A percentile compares a stretch with the other conserved stretches of the same genome.
Evolutionary conservation across 2,797 vertebrate species (phyloP).

Genomic region (Chiroxiphia lanceolata): DNA sequence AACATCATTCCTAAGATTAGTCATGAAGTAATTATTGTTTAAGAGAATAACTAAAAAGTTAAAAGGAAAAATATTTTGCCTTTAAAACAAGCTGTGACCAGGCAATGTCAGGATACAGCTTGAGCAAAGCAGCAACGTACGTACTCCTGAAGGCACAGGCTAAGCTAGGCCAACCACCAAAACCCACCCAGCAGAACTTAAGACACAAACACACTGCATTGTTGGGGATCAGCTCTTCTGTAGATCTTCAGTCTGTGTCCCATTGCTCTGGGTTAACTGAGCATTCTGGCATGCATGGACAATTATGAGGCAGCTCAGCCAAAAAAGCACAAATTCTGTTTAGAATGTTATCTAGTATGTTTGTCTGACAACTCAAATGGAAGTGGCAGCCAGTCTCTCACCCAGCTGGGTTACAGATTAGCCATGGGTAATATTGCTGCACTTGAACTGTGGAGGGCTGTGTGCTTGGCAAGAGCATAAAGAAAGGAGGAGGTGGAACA

Average conservation of each 20-base stretch:
- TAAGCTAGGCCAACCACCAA: neutral
- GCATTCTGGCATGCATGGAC: neutral
- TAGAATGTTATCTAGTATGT: neutral
- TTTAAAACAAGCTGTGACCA: neutral
- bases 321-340: neutral
- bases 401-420: neutral
- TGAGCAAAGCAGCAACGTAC: neutral
- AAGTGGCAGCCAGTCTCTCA: neutral
- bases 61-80: neutral
- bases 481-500: neutral
- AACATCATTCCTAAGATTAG: neutral
- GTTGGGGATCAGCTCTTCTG: neutral
- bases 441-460: neutral
- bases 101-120: neutral
- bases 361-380: neutral
- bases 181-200: neutral
- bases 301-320: neutral
- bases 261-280: neutral
- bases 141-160: neutral
- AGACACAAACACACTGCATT: neutral
- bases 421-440: neutral
- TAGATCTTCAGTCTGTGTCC: neutral
- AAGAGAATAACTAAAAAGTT: neutral
- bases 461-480: neutral
- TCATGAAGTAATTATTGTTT: neutral